A percentile compares a stretch with the other conserved stretches of the same genome.
phyloP scores from a whole-genome alignment of 2,113 vertebrate genomes.

The Dicaeum eximium region DNA sequence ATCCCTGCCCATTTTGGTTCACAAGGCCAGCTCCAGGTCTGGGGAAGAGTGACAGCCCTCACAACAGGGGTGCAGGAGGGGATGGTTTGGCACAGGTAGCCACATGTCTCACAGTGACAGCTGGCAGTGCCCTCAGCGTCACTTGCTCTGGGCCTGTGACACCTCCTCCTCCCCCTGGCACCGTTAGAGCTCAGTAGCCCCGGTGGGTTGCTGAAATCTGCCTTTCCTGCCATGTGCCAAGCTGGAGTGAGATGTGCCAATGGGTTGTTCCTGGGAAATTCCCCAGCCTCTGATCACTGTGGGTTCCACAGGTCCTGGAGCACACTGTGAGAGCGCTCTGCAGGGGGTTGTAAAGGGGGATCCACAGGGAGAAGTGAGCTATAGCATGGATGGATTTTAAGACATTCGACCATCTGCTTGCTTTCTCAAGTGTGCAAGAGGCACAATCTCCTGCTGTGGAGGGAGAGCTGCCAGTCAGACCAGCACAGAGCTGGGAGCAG shows the following conservation, averaged over 20 bases:
- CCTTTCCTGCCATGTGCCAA: background rate
- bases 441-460: background rate
- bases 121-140: background rate
- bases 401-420: background rate
- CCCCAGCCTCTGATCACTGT: background rate
- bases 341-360: background rate
- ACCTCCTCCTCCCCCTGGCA: background rate
- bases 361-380: background rate
- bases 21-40: background rate
- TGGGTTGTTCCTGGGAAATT: background rate
- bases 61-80: background rate
- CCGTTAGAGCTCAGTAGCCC: background rate
- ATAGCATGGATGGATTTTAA: rapidly evolving
- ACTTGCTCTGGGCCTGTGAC: background rate
- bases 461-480: background rate
- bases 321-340: background rate
- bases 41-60: background rate
- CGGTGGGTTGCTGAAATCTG: rapidly evolving
- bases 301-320: background rate
- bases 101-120: background rate
- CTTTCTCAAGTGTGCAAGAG: background rate
- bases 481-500: background rate
- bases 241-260: background rate
- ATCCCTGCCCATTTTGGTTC: rapidly evolving
- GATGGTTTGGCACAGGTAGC: background rate